A percentile compares a stretch with the other conserved stretches of the same genome.
These are phyloP conservation scores for Denticeps clupeoides DNA, from an alignment of 2,797 vertebrate genomes.

Conservation along the genomic window DNA sequence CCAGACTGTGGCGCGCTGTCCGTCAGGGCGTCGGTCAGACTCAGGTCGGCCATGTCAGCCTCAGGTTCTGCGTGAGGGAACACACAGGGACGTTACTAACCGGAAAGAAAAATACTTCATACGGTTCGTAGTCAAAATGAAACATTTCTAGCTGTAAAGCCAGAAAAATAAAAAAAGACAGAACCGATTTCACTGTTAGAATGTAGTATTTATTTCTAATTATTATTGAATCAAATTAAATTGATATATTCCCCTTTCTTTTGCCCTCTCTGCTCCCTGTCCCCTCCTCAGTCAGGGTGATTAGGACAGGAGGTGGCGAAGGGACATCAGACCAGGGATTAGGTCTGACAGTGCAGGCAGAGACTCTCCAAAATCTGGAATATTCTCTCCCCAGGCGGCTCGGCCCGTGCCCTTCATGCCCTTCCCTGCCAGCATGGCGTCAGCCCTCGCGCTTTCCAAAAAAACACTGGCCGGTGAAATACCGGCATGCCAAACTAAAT, in stretches of 20 bases:
- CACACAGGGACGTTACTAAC: too few species aligned
- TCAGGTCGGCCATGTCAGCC: conserved; percentile 78
- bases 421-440: background rate
- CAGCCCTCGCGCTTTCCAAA: background rate
- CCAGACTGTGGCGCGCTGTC: conserved; percentile 60
- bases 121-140: too few species aligned
- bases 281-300: conserved; percentile 17
- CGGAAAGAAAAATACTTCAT: too few species aligned
- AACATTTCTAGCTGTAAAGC: too few species aligned
- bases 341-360: background rate
- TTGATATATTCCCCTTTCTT: background rate
- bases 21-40: conserved; percentile 79
- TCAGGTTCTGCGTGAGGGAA: conserved; percentile 5
- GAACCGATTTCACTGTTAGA: too few species aligned
- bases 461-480: conserved; percentile 11
- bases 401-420: background rate
- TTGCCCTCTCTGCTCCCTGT: background rate
- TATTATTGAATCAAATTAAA: too few species aligned
- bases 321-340: conserved; percentile 13
- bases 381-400: too few species aligned
- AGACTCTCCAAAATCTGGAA: background rate
- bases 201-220: too few species aligned
- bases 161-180: too few species aligned
- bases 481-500: background rate
- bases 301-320: conserved; percentile 15